Base-by-base conservation (phyloP, 2,113 vertebrate species). In the Indicator indicator region DNA sequence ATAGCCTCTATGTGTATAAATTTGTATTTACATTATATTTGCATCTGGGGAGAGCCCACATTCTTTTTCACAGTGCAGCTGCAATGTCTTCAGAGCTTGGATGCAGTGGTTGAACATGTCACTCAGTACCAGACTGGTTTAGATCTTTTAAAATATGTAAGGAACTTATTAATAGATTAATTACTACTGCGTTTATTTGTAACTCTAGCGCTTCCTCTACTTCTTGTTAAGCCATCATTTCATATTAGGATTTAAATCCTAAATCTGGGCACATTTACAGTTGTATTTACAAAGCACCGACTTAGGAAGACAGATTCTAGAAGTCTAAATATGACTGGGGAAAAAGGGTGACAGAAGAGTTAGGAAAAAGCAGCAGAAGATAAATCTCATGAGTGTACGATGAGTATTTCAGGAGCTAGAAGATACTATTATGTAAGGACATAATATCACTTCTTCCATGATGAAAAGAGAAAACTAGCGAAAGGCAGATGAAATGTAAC, bases 171-270 rank as follows among this genome's bases (percentile, higher is more conserved):
- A 80, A 42, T 38, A 71, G 64, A 93, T 78, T 85, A 86, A 90
- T 46, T 44, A 58, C 56, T 69, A 19, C 21, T 30, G 36, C 84
- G 59, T 93, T 86, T 93, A 78, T 90, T 80, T 93, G 78, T 81
- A 84, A 68, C 48, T 94, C 55, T 55, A 65, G 30, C 54, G 81
- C 80, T 96, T 96, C 92, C 83, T 96, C 68, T 44, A 83, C 46
- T 84, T 89, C 52, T 84, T 96, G 77, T 94, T 94, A 77, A 92
- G 68, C 70, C 71, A 92, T 97, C 94, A 91, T 85, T 89, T 95
- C 86, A 70, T 86, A 82, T 76, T 73, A 85, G 74, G 46, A 84
- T 56, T 62, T 19, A 92, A 93, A 82, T 76, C 17, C 91, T 91
- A 93, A 95, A 89, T 91, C 91, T 86, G 94, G 83, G 60, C 58